These are phyloP conservation scores for Brachylomia viminalis DNA, from an alignment of 2,888 invertebrate genomes.

Conservation along the genomic window DNA sequence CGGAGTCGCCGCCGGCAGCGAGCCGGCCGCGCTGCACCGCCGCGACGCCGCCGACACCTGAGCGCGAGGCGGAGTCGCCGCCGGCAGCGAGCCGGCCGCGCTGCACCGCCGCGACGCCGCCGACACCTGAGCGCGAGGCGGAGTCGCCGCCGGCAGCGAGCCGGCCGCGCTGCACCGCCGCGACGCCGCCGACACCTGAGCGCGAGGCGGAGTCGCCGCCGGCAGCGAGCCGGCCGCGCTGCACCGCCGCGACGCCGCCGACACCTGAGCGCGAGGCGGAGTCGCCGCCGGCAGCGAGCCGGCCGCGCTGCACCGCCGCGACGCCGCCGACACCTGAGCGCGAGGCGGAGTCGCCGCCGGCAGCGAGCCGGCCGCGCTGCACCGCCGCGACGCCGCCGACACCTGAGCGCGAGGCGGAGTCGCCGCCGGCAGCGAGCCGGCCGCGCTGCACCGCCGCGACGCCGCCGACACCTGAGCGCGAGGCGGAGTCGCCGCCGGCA, in stretches of 20 bases:
- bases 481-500: slow-evolving; percentile 67
- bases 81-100: slow-evolving; percentile 70
- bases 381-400: slow-evolving; percentile 45
- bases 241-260: slow-evolving; percentile 45
- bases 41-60: slow-evolving; percentile 56
- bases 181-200: slow-evolving; percentile 63
- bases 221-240: slow-evolving; percentile 70
- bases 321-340: slow-evolving; percentile 64
- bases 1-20: slow-evolving; percentile 72
- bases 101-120: slow-evolving; percentile 45
- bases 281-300: slow-evolving; percentile 72
- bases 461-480: slow-evolving; percentile 65
- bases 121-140: slow-evolving; percentile 65
- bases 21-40: slow-evolving; percentile 64
- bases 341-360: slow-evolving; percentile 66
- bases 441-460: slow-evolving; percentile 49
- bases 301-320: slow-evolving; percentile 49
- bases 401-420: slow-evolving; percentile 66
- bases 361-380: slow-evolving; percentile 69
- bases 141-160: slow-evolving; percentile 71
- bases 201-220: slow-evolving; percentile 64
- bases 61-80: slow-evolving; percentile 65
- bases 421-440: slow-evolving; percentile 72
- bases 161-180: slow-evolving; percentile 60
- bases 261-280: slow-evolving; percentile 66